These are phyloP conservation scores for Patiria pectinifera DNA, from an alignment of 53 echinoderm and acorn worm genomes.

Conservation along the genomic window DNA sequence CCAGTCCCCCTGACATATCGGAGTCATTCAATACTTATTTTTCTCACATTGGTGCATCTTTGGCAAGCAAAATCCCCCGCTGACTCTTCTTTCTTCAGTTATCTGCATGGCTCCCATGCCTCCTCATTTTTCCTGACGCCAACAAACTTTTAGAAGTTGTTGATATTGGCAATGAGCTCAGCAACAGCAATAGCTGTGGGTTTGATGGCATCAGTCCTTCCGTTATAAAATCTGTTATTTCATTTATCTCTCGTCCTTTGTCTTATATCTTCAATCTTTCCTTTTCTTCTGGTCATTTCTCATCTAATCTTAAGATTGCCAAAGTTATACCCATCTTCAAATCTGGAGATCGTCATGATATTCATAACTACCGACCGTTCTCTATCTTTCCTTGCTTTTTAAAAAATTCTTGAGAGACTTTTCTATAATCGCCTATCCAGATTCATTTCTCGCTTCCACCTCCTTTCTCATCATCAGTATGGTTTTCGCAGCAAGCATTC, in stretches of 20 bases:
- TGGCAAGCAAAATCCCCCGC: not conserved
- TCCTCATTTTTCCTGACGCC: constrained; percentile 7
- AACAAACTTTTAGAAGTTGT: not conserved
- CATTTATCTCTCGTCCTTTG: constrained; percentile 2
- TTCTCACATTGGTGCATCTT: constrained; percentile 23
- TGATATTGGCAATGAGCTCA: not conserved
- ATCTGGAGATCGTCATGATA: constrained; percentile 12
- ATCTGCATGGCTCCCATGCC: not conserved
- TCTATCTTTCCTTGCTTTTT: constrained; percentile 43
- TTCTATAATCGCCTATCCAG: constrained; percentile 19
- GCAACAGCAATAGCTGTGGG: not conserved
- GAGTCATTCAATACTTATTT: constrained; percentile 22
- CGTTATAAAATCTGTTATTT: constrained; percentile 4
- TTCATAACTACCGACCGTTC: constrained; percentile 39
- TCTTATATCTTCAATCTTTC: constrained; percentile 8
- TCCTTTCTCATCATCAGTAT: constrained; percentile 37
- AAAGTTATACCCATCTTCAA: constrained; percentile 7
- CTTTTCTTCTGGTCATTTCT: not conserved
- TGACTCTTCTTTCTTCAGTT: not conserved
- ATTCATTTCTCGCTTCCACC: not conserved
- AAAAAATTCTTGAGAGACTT: constrained; percentile 50
- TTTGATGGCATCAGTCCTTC: not conserved
- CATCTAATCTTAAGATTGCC: constrained; percentile 1
- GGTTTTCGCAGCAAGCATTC: constrained; percentile 18
- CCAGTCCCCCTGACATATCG: not conserved